Evolutionary conservation across 2,113 vertebrate species (phyloP).

Genomic region (Cichladusa arquata): DNA sequence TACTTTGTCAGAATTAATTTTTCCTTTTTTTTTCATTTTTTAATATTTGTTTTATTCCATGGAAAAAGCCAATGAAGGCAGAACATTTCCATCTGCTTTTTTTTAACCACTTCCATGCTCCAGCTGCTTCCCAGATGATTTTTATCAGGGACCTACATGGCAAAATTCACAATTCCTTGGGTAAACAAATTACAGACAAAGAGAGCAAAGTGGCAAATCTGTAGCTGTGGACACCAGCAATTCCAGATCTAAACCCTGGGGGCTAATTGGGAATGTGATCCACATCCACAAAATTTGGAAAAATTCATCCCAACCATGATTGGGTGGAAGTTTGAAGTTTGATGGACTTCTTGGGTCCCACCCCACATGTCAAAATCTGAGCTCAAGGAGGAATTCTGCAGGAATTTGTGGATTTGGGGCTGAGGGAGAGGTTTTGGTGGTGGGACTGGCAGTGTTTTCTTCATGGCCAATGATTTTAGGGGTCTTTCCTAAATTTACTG

Average conservation of each 20-base stretch:
- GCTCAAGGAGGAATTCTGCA: background rate
- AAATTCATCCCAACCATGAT: background rate
- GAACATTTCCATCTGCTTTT: background rate
- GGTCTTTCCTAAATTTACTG: background rate
- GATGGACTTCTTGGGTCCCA: background rate
- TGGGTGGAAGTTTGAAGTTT: background rate
- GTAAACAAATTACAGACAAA: background rate
- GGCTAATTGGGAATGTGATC: background rate
- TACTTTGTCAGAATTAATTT: background rate
- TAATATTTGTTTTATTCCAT: background rate
- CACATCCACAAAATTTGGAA: background rate
- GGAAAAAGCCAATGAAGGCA: background rate
- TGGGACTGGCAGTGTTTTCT: background rate
- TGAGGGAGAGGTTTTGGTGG: background rate
- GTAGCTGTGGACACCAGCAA: background rate
- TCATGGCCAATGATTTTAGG: rapidly evolving
- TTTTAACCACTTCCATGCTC: background rate
- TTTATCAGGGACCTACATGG: background rate
- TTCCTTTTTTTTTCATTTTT: background rate
- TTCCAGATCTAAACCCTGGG: background rate
- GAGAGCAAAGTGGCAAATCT: background rate
- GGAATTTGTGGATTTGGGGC: background rate
- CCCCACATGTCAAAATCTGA: rapidly evolving
- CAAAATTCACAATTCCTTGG: background rate
- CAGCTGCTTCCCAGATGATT: slow-evolving; percentile 25